Evolutionary conservation across 2,888 invertebrate genomes (phyloP).

Genomic region (Melieria picta): DNA sequence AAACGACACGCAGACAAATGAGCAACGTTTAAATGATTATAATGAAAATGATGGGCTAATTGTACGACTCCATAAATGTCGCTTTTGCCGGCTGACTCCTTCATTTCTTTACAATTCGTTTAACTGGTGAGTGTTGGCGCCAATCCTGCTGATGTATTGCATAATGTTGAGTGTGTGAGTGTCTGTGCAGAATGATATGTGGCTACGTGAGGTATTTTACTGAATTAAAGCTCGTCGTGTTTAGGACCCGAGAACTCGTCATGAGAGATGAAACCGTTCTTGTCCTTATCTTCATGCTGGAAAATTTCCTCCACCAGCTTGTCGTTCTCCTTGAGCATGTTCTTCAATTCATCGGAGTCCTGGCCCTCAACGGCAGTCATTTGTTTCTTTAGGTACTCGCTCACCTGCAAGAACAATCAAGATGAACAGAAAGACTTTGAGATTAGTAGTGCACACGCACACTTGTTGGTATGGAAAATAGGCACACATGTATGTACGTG

Average conservation of each 20-base stretch:
- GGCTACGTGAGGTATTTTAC: background rate
- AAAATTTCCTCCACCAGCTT: conserved; percentile 96
- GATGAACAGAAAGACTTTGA: background rate
- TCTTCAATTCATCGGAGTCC: conserved; percentile 80
- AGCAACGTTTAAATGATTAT: too few species aligned
- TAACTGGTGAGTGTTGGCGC: background rate
- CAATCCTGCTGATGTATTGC: background rate
- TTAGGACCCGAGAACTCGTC: conserved; percentile 97
- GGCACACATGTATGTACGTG: too few species aligned
- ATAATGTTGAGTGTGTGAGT: background rate
- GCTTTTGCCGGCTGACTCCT: too few species aligned
- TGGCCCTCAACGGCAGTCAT: conserved; percentile 85
- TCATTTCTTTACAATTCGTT: too few species aligned
- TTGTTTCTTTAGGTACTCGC: conserved; percentile 91
- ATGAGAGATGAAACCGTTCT: conserved; percentile 95
- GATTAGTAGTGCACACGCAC: too few species aligned
- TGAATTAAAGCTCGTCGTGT: conserved; percentile 89
- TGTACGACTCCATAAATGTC: too few species aligned
- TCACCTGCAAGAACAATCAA: conserved; percentile 73
- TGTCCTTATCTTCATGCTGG: conserved; percentile 96
- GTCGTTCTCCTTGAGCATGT: conserved; percentile 88
- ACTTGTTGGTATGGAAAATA: too few species aligned
- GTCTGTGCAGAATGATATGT: background rate
- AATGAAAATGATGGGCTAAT: too few species aligned
- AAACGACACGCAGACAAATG: too few species aligned